A percentile compares a stretch with the other conserved stretches of the same genome.
Evolutionary conservation across 2,113 vertebrate genomes (phyloP).

Genomic region (Thalassarche chlororhynchos): DNA sequence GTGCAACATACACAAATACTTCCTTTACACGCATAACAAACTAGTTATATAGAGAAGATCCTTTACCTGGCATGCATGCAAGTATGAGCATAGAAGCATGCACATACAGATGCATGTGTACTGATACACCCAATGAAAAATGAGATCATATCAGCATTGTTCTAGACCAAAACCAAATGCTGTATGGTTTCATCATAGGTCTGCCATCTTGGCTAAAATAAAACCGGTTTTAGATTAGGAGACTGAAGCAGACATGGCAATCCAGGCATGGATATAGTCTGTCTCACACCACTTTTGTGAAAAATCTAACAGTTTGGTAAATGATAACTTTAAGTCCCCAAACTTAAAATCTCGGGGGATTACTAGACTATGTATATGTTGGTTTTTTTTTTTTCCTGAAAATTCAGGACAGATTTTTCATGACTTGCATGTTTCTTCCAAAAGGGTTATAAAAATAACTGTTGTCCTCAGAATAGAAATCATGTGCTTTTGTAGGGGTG

Average conservation of each 20-base stretch:
- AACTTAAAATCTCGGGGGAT: not conserved
- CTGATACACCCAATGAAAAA: not conserved
- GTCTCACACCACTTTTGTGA: not conserved
- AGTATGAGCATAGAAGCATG: not conserved
- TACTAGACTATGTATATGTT: not conserved
- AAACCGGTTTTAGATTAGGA: not conserved
- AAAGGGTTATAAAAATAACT: not conserved
- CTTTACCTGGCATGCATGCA: not conserved
- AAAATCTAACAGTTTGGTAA: not conserved
- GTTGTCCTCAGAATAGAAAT: not conserved
- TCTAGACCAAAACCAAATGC: not conserved
- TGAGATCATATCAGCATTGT: not conserved
- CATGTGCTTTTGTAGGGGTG: fast-evolving
- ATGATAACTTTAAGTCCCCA: fast-evolving
- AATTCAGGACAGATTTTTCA: not conserved
- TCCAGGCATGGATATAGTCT: not conserved
- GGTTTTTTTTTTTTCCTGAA: not conserved
- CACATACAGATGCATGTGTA: not conserved
- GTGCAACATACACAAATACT: not conserved
- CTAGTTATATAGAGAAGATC: not conserved
- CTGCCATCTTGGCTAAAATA: not conserved
- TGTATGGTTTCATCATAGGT: not conserved
- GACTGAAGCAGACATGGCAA: not conserved
- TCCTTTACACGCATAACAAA: not conserved
- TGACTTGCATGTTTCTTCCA: not conserved